Evolutionary conservation across 2,113 vertebrate genomes (phyloP), one percentile per base, ranked within the genome.

Genomic region (Ellobius talpinus): DNA sequence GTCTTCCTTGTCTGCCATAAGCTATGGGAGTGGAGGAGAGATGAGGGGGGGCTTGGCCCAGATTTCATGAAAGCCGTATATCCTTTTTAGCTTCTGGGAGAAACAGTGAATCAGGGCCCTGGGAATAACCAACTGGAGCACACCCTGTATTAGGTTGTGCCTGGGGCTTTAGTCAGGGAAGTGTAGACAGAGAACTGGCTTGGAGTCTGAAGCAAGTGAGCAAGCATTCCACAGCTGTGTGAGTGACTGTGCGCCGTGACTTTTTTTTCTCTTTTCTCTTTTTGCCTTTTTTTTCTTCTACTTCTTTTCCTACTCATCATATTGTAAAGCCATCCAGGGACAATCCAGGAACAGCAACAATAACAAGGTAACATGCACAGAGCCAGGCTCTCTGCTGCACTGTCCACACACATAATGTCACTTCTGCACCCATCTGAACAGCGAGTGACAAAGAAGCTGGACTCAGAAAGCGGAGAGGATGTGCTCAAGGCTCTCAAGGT

Each of bases 1-100:
- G 66, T 94, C n/a, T 4, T 81, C 89, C 91, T 90, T 50, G n/a
- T 74, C 45, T n/a, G 8, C 96, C 92, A 45, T 78, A 42, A 96
- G 87, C 58, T 65, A n/a, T 66, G 12, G 23, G 29, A 42, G 47
- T 52, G 21, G 39, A n/a, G 52, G 45, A 10, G 23, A 5, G 31
- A 33, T 8, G 29, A 68, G 50, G 66, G 12, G 33, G 33, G 0
- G 1, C 14, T 61, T 78, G 70, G 31, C 65, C 29, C 89, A 88
- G 68, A 94, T 93, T 92, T 95, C 93, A 81, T 73, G 36, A 93
- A 82, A 76, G 73, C 3, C 47, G 42, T 19, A 7, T 58, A 45
- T 55, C 39, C 21, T 89, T 92, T 47, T 17, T 63, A 77, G 87
- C 31, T 94, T 95, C 92, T 73, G 52, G 74, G 16, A 85, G 14